A percentile compares a stretch with the other conserved stretches of the same genome.
These are phyloP conservation scores for Tangara arthus DNA, from an alignment of 2,797 vertebrate species.

Conservation along the genomic window DNA sequence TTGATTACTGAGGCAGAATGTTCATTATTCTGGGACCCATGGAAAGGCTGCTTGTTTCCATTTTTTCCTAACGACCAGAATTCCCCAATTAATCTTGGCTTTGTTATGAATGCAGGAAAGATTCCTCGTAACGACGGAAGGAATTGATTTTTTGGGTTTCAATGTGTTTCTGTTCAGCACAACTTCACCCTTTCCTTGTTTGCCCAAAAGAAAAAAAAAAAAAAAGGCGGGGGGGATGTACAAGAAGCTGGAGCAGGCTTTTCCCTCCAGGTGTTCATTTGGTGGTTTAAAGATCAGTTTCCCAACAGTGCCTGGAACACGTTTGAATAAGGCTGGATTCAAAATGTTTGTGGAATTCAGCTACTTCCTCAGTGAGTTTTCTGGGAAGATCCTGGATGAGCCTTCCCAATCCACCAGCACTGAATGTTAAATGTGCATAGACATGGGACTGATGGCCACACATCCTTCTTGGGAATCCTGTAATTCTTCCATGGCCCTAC, in stretches of 20 bases:
- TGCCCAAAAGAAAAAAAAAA: neutral
- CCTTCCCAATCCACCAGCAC: neutral
- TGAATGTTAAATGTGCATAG: neutral
- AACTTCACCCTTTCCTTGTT: neutral
- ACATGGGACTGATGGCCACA: neutral
- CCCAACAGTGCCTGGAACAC: neutral
- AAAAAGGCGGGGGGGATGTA: neutral
- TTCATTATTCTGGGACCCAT: conserved; percentile 5
- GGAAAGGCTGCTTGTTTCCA: neutral
- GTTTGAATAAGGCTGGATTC: neutral
- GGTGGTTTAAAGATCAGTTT: neutral
- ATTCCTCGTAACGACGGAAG: neutral
- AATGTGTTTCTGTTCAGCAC: neutral
- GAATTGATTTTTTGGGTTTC: conserved; percentile 34
- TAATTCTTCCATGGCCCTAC: neutral
- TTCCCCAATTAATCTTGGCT: conserved; percentile 41
- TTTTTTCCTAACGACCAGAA: neutral
- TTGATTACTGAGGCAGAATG: conserved; percentile 17
- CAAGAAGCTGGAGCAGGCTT: neutral
- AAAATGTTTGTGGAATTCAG: neutral
- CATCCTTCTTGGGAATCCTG: neutral
- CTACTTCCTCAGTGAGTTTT: neutral
- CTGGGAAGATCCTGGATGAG: neutral
- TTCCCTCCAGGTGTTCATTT: neutral
- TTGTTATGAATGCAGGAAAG: neutral